A percentile compares a stretch with the other conserved stretches of the same genome.
Conservation (phyloP, 2,113 vertebrate genomes). For the Gasterosteus aculeatus region DNA sequence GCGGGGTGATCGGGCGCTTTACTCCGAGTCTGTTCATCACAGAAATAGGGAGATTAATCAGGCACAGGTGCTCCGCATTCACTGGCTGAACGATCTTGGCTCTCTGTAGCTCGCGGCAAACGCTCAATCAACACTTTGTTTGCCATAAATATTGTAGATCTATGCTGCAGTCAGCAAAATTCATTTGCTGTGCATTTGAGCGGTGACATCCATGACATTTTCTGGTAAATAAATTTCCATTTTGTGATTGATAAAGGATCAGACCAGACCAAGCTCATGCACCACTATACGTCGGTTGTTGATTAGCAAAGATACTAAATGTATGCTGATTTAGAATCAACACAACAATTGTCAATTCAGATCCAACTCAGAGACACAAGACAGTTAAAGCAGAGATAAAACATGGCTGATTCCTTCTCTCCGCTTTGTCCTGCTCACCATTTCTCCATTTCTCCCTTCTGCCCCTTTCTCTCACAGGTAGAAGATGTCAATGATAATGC, state of each 20-base stretch:
- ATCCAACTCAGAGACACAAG: not conserved
- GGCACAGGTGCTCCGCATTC: constrained; percentile 70
- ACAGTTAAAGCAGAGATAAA: not conserved
- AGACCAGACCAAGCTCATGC: not conserved
- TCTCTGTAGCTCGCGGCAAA: constrained; percentile 53
- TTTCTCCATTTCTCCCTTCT: not conserved
- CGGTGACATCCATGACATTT: constrained; percentile 62
- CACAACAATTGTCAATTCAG: not conserved
- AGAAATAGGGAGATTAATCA: constrained; percentile 67
- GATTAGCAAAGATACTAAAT: constrained; percentile 47
- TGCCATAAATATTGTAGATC: constrained; percentile 66
- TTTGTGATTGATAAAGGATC: constrained; percentile 62
- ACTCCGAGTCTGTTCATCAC: constrained; percentile 49
- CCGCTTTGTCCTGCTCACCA: not conserved
- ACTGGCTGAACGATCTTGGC: constrained; percentile 55
- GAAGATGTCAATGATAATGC: constrained; percentile 97
- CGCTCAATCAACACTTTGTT: constrained; percentile 62
- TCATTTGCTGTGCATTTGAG: constrained; percentile 58
- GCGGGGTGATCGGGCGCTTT: constrained; percentile 38
- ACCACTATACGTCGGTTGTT: constrained; percentile 6
- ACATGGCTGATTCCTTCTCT: not conserved
- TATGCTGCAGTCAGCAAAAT: constrained; percentile 47
- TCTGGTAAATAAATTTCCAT: constrained; percentile 63
- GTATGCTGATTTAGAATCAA: constrained; percentile 20
- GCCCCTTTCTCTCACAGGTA: constrained; percentile 68